A percentile compares a stretch with the other conserved stretches of the same genome.
Conservation (phyloP, 2,888 invertebrate genomes). For the Corbicula japonica region DNA sequence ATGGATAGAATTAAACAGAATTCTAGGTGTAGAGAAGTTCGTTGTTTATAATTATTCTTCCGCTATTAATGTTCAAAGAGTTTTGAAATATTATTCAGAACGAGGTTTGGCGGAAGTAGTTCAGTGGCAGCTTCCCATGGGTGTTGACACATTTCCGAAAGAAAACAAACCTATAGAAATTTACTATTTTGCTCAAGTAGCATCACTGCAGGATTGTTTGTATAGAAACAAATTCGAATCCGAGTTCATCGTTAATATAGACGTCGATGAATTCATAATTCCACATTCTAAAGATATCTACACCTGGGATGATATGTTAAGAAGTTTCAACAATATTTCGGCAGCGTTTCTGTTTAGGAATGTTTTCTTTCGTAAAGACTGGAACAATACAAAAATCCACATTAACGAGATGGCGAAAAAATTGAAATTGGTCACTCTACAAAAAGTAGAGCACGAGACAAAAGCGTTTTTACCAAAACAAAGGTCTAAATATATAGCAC, state of each 20-base stretch:
- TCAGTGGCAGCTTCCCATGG: slow-evolving; percentile 80
- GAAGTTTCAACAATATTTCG: background rate
- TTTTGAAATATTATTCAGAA: slow-evolving; percentile 72
- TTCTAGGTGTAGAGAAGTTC: slow-evolving; percentile 82
- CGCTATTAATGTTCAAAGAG: slow-evolving; percentile 71
- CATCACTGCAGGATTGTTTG: slow-evolving; percentile 84
- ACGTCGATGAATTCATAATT: slow-evolving; percentile 84
- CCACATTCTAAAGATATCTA: slow-evolving; percentile 56
- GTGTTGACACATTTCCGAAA: slow-evolving; percentile 56
- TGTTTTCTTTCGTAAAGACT: too few species aligned
- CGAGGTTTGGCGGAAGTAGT: slow-evolving; percentile 73
- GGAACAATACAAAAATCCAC: too few species aligned
- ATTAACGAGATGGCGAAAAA: too few species aligned
- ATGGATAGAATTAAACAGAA: slow-evolving; percentile 82
- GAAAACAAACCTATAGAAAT: slow-evolving; percentile 61
- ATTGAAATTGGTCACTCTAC: too few species aligned
- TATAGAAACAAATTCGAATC: slow-evolving; percentile 74
- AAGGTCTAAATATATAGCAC: too few species aligned
- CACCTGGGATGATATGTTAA: slow-evolving; percentile 27
- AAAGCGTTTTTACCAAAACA: too few species aligned
- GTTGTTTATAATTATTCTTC: slow-evolving; percentile 80
- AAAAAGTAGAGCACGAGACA: too few species aligned
- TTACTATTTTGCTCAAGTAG: slow-evolving; percentile 83
- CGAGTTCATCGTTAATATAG: slow-evolving; percentile 79
- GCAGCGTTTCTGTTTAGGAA: too few species aligned